Base-by-base conservation (phyloP, 2,113 vertebrate species). In the Chauna torquata region DNA sequence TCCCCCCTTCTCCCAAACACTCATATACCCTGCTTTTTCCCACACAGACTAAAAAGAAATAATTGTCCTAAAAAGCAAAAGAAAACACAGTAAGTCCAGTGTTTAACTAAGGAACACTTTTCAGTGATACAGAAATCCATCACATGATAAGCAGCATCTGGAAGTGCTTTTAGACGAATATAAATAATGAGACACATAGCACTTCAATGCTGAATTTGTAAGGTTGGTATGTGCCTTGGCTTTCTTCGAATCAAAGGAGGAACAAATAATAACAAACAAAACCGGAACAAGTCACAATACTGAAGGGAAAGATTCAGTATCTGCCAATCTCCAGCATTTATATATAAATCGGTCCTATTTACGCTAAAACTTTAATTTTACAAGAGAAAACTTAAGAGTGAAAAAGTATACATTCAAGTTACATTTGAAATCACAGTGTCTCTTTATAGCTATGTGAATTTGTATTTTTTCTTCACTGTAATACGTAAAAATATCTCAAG, bases 71-170 rank as follows among this genome's bases (percentile, higher is more conserved):
- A 84, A 94, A 96, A 94, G 79, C 36, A 66, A 62, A 79, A 88
- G 78, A 58, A 94, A 92, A 85, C 44, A 96, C 17, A 94, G 66
- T 70, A 94, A 88, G 92, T 54, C 69, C 88, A 94, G 72, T 87
- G 94, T 90, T 94, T 77, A 86, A 93, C 44, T 45, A 86, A 62
- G 85, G 22, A 89, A 86, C 47, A n/a, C 70, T 86, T 55, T 52
- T 68, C 91, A 95, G 69, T 78, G 86, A 89, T 66, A 96, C 50
- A 92, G 77, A 95, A 95, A 95, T 64, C 91, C 82, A 92, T 92
- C 88, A 90, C 64, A 77, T 90, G 90, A 96, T 74, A 92, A 96
- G 90, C 64, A 96, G 95, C 92, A 91, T 85, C 97, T 96, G 91
- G 92, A 94, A 68, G 94, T 50, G 76, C 78, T 94, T 94, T 91